Evolutionary conservation across 2,888 invertebrate genomes (phyloP).

Genomic region (Tuta absoluta): DNA sequence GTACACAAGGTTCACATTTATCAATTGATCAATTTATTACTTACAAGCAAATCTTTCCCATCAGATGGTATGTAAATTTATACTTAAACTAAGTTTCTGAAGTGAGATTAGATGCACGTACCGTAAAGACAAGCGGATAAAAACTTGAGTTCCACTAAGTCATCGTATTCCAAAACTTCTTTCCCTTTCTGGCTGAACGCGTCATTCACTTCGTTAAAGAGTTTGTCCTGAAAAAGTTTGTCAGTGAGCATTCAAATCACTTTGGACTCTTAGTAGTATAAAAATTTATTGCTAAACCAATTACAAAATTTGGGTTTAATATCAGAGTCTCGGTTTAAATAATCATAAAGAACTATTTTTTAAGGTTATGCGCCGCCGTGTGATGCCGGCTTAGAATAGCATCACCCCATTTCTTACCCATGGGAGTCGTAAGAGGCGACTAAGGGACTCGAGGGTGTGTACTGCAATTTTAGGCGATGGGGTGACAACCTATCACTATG

Average conservation of each 20-base stretch:
- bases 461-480: no score
- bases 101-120: constrained; percentile 35
- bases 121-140: constrained; percentile 60
- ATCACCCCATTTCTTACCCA: no score
- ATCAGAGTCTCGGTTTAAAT: no score
- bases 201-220: constrained; percentile 55
- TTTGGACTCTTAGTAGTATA: neutral
- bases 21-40: no score
- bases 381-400: no score
- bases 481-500: no score
- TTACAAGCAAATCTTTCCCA: neutral
- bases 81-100: neutral
- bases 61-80: neutral
- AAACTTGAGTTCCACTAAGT: constrained; percentile 60
- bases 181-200: constrained; percentile 51
- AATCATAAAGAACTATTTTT: no score
- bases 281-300: neutral
- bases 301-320: neutral
- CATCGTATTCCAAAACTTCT: constrained; percentile 60
- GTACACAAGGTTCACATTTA: no score
- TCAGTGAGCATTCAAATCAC: neutral
- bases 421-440: no score
- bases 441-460: no score
- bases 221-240: constrained; percentile 51
- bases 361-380: no score